phyloP scores from a whole-genome alignment of 2,113 vertebrate genomes.

The Taurulus bubalis region DNA sequence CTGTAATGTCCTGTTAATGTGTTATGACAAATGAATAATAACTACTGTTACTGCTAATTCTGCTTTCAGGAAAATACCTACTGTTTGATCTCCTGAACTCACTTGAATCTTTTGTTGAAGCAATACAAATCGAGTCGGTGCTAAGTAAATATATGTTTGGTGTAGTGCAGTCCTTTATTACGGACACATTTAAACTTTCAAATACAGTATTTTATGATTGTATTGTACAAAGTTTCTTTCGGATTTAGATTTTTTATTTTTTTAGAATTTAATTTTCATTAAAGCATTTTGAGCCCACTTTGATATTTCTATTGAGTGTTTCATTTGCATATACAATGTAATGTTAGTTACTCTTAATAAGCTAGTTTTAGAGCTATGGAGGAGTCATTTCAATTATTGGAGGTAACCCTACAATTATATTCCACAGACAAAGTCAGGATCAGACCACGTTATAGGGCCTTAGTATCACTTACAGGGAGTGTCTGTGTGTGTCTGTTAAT shows the following conservation, averaged over 20 bases:
- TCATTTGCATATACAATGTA: neutral
- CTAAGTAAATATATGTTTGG: neutral
- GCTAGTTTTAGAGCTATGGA: neutral
- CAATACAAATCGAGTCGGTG: too few species aligned
- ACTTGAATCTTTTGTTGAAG: neutral
- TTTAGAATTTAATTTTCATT: neutral
- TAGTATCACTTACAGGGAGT: neutral
- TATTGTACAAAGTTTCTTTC: neutral
- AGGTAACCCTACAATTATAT: neutral
- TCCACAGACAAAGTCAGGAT: neutral
- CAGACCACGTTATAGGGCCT: neutral
- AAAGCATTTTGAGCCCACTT: neutral
- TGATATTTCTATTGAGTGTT: neutral
- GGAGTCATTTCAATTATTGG: neutral
- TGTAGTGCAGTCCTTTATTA: neutral
- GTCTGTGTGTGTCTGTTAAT: neutral
- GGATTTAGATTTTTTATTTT: neutral
- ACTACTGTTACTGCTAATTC: neutral
- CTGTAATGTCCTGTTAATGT: neutral
- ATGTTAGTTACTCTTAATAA: neutral
- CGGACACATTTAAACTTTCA: too few species aligned
- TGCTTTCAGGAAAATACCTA: neutral
- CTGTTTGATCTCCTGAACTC: neutral
- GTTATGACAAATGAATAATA: neutral
- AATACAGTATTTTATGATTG: neutral